phyloP scores from a whole-genome alignment of 1,140 invertebrate species.

The Penaeus japonicus region DNA sequence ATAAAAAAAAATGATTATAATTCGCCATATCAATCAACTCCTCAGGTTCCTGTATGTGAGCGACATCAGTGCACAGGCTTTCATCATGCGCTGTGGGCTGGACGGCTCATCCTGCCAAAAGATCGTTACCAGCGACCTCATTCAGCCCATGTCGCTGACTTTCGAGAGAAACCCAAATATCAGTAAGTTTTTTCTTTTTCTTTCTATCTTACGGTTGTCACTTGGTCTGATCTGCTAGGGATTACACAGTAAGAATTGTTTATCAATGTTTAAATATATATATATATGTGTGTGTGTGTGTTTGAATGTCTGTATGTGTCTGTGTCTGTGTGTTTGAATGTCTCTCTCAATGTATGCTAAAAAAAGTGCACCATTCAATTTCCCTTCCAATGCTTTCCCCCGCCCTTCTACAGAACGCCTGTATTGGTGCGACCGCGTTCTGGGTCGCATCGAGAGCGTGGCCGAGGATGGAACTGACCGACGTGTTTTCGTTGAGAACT shows the following conservation, averaged over 20 bases:
- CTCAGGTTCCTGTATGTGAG: constrained; percentile 73
- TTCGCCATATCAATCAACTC: too few relatives aligned
- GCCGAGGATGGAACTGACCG: neutral
- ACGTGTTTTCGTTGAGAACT: neutral
- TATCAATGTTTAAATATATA: too few relatives aligned
- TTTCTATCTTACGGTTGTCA: too few relatives aligned
- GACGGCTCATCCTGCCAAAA: constrained; percentile 80
- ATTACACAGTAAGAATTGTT: too few relatives aligned
- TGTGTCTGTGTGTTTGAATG: too few relatives aligned
- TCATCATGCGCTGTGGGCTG: constrained; percentile 68
- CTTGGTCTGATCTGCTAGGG: too few relatives aligned
- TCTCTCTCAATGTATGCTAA: too few relatives aligned
- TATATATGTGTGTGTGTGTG: too few relatives aligned
- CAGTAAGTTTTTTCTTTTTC: neutral
- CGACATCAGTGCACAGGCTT: constrained; percentile 66
- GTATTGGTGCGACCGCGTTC: neutral
- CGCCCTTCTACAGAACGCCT: neutral
- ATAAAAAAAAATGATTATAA: too few relatives aligned
- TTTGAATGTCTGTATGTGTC: too few relatives aligned
- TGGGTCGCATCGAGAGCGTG: neutral
- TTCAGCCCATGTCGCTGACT: constrained; percentile 66
- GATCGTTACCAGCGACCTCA: constrained; percentile 83
- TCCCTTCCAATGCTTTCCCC: too few relatives aligned
- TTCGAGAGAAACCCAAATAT: constrained; percentile 2
- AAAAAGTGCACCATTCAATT: too few relatives aligned